Base-by-base conservation (phyloP, 2,113 vertebrate species). In the Oxygymnocypris stewartii region DNA sequence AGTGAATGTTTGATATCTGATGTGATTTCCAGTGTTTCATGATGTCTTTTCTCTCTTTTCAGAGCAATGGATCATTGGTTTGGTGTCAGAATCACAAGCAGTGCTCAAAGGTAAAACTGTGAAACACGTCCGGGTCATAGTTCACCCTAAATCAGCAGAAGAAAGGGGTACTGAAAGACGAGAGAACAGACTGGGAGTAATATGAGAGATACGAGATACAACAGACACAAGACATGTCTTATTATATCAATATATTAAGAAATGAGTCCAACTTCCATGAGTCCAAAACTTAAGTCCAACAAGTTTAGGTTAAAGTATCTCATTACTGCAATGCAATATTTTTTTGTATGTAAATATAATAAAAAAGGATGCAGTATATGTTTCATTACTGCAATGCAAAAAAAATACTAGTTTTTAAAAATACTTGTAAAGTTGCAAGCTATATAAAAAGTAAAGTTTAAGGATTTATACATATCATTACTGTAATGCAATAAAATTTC, bases 41-140 rank as follows among this genome's bases (percentile, higher is more conserved):
- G 12, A 4, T n/a, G 42, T 80, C 11, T 80, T 35, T 80, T 28
- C 59, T 80, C 31, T 80, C 11, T 82, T 51, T 37, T 75, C 96
- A 99, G 98, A 98, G 97, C 93, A 99, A 98, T 84, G 97, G 97
- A 35, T 98, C 97, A 63, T 94, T 99, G 95, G 94, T 95, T 85
- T 99, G 98, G 98, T 99, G 98, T 92, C 97, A 97, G 95, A 98
- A 96, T 95, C 97, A 99, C 93, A 99, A 98, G 93, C 97, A 99
- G 42, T 99, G 98, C 94, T 98, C 97, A 85, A 98, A 98, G 97
- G 98, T 99, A 97, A 89, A 85, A 87, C 84, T 59, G 77, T 77
- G 11, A 23, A 44, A 59, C 57, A 59, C 7, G 6, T 28, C 61
- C 11, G 1, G 59, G 61, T 63, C 20, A 25, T 25, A 63, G 4